Evolutionary conservation across 2,888 invertebrate species (phyloP).

Genomic region (Ochlodes sylvanus): DNA sequence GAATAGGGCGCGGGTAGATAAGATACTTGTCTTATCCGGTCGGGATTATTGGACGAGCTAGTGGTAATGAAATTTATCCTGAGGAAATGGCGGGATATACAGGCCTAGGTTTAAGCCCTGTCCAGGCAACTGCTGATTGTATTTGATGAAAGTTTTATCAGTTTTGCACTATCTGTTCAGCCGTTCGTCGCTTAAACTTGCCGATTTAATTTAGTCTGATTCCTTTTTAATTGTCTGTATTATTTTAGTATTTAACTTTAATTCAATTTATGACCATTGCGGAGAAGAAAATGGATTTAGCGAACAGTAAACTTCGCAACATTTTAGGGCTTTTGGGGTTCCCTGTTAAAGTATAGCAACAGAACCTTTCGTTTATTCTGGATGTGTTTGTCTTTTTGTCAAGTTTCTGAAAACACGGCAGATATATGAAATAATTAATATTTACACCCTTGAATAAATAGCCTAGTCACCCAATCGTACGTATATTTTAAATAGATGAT

Average conservation of each 20-base stretch:
- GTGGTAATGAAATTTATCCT: slow-evolving; percentile 82
- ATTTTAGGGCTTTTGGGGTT: slow-evolving; percentile 15
- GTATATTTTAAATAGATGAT: no score
- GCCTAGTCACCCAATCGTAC: no score
- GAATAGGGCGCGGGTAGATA: slow-evolving; percentile 76
- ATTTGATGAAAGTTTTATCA: slow-evolving; percentile 83
- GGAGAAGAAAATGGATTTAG: slow-evolving; percentile 41
- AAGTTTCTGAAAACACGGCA: no score
- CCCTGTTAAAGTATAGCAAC: neutral
- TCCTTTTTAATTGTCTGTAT: slow-evolving; percentile 64
- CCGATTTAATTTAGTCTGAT: slow-evolving; percentile 66
- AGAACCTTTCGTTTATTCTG: neutral
- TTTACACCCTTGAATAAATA: no score
- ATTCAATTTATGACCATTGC: slow-evolving; percentile 40
- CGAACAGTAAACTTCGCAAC: slow-evolving; percentile 32
- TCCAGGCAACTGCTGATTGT: slow-evolving; percentile 78
- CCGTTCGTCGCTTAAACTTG: slow-evolving; percentile 64
- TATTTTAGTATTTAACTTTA: slow-evolving; percentile 57
- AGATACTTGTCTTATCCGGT: slow-evolving; percentile 75
- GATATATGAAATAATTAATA: no score
- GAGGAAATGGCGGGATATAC: slow-evolving; percentile 73
- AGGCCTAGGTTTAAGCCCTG: slow-evolving; percentile 80
- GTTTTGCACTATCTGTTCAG: slow-evolving; percentile 66
- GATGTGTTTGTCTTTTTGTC: neutral
- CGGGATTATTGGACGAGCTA: slow-evolving; percentile 77